Percentiles rank a stretch among this genome's conserved stretches.
These are phyloP conservation scores for Delphinus delphis DNA, from an alignment of 2,113 vertebrate genomes.

Conservation along the genomic window DNA sequence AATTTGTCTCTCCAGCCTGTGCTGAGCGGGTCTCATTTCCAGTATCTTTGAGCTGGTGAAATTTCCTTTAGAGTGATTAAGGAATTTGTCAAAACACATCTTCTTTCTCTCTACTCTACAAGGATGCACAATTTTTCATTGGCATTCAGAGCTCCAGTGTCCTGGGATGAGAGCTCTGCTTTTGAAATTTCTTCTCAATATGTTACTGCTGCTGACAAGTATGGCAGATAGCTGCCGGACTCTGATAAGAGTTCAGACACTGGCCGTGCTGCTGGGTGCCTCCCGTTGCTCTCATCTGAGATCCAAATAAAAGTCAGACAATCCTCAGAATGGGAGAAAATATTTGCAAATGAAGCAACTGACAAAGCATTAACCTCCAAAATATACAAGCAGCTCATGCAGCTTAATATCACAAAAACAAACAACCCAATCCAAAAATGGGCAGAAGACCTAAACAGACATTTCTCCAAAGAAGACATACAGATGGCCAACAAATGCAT, in stretches of 20 bases:
- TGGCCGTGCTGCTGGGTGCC: not conserved
- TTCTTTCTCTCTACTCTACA: not conserved
- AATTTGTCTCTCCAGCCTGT: not conserved
- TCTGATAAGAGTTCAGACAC: not conserved
- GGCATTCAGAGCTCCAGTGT: slow-evolving; percentile 21
- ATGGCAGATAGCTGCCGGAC: slow-evolving; percentile 2
- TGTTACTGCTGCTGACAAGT: not conserved
- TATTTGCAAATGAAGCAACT: too few species aligned
- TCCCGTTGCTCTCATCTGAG: not conserved
- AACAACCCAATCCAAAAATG: too few species aligned
- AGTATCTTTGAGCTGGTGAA: not conserved
- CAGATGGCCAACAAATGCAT: too few species aligned
- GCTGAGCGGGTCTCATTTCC: slow-evolving; percentile 32
- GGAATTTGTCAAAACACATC: slow-evolving; percentile 40
- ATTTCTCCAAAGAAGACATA: too few species aligned
- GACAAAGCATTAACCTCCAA: too few species aligned
- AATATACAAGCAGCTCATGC: too few species aligned
- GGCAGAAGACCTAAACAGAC: too few species aligned
- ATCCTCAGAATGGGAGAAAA: too few species aligned
- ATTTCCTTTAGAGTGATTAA: slow-evolving; percentile 48
- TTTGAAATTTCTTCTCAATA: slow-evolving; percentile 61
- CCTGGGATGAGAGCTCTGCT: slow-evolving; percentile 8
- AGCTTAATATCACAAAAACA: too few species aligned
- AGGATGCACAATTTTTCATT: slow-evolving; percentile 4
- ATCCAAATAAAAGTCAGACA: not conserved